phyloP scores from a whole-genome alignment of 2,888 invertebrate genomes.

The Latrodectus hesperus region DNA sequence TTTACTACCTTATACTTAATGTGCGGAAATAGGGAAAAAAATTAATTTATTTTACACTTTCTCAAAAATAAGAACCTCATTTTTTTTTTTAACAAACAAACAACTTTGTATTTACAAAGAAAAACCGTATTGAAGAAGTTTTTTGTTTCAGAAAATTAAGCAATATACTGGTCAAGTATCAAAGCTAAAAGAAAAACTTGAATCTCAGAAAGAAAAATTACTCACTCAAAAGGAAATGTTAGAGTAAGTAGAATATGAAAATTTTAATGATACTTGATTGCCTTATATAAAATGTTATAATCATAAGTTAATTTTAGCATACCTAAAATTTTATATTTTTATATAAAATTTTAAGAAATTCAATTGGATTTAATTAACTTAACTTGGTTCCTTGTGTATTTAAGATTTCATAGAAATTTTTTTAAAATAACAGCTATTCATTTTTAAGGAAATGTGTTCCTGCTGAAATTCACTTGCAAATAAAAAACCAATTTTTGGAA shows the following conservation, averaged over 20 bases:
- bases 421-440: no score
- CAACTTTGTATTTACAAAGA: neutral
- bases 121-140: neutral
- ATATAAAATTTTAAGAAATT: neutral
- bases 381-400: neutral
- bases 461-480: slow-evolving; percentile 40
- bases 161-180: slow-evolving; percentile 38
- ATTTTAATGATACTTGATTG: neutral
- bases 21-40: neutral
- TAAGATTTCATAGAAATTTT: no score
- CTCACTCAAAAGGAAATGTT: slow-evolving; percentile 38
- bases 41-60: neutral
- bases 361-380: neutral
- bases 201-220: slow-evolving; percentile 46
- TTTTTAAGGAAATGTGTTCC: slow-evolving; percentile 50
- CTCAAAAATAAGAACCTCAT: neutral
- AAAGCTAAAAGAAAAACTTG: slow-evolving; percentile 47
- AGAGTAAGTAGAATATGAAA: slow-evolving; percentile 26
- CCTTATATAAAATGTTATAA: no score
- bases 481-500: slow-evolving; percentile 36
- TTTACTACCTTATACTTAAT: no score
- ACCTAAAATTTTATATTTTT: neutral
- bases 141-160: slow-evolving; percentile 34
- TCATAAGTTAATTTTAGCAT: no score
- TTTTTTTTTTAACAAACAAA: neutral